Percentiles rank a stretch among this genome's conserved stretches.
phyloP scores from a whole-genome alignment of 2,113 vertebrate species.

The Scytalopus superciliaris region DNA sequence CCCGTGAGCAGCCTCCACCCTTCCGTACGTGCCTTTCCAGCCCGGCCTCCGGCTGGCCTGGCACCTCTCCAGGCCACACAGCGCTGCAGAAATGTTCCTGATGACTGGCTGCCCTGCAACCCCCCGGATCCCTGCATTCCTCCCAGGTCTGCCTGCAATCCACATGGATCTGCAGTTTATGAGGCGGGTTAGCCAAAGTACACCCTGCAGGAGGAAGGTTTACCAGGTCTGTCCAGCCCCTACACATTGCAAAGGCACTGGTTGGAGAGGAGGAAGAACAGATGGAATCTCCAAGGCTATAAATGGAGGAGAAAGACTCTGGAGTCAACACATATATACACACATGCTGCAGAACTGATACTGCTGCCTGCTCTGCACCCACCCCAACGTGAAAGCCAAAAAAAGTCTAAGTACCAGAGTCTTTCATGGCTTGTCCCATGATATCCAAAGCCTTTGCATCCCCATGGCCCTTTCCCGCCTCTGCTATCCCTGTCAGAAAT shows the following conservation, averaged over 20 bases:
- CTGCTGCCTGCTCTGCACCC: background rate
- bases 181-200: conserved; percentile 50
- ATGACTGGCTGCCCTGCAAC: background rate
- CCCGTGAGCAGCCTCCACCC: background rate
- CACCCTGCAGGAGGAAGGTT: background rate
- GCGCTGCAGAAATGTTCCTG: background rate
- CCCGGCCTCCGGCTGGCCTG: conserved; percentile 38
- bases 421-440: background rate
- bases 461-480: background rate
- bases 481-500: background rate
- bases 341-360: rapidly evolving
- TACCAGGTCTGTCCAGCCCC: background rate
- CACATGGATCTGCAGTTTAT: background rate
- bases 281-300: background rate
- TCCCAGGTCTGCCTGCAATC: conserved; percentile 24
- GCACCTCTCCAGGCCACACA: conserved; percentile 66
- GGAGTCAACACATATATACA: rapidly evolving
- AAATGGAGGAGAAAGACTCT: rapidly evolving
- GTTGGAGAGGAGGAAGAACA: background rate
- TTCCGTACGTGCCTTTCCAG: background rate
- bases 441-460: background rate
- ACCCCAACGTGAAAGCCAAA: background rate
- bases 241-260: rapidly evolving
- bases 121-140: conserved; percentile 23
- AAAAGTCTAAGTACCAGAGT: background rate